These are phyloP conservation scores for Rutpela maculata DNA, from an alignment of 2,888 invertebrate genomes.

Conservation along the genomic window DNA sequence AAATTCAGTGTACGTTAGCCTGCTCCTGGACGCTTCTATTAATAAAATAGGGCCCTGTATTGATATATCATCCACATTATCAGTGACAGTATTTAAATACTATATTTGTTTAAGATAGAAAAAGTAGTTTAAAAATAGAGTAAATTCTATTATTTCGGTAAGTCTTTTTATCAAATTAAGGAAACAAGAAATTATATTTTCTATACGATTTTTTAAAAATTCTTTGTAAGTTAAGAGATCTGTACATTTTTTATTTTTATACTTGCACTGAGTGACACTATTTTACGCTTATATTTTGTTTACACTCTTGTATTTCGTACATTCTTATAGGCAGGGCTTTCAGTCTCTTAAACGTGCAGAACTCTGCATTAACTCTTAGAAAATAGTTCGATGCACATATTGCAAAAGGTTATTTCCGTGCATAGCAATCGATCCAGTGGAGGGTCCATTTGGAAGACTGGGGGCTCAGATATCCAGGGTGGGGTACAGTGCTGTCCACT, in stretches of 20 bases:
- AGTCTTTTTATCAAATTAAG: constrained; percentile 11
- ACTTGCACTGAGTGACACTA: constrained; percentile 38
- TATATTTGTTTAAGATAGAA: constrained; percentile 14
- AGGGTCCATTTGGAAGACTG: no score
- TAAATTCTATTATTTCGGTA: constrained; percentile 15
- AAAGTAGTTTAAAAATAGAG: constrained; percentile 23
- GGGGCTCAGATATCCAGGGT: no score
- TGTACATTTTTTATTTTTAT: constrained; percentile 42
- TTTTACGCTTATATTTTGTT: constrained; percentile 33
- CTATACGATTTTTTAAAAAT: constrained; percentile 24
- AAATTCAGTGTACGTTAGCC: no score
- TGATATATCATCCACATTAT: constrained; percentile 17
- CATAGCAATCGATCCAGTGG: no score
- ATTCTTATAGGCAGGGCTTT: constrained; percentile 2
- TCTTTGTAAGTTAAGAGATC: constrained; percentile 28
- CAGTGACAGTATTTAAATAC: constrained; percentile 21
- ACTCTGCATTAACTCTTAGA: no score
- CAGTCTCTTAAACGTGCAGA: no score
- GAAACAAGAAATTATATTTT: constrained; percentile 33
- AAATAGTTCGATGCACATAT: no score
- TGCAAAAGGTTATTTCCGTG: no score
- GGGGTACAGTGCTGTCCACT: no score
- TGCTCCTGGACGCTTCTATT: not conserved
- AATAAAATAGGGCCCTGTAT: constrained; percentile 3
- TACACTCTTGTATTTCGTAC: constrained; percentile 7